Evolutionary conservation across 2,888 invertebrate species (phyloP), one percentile per base, ranked within the genome.

Genomic region (Epinotia ramella): DNA sequence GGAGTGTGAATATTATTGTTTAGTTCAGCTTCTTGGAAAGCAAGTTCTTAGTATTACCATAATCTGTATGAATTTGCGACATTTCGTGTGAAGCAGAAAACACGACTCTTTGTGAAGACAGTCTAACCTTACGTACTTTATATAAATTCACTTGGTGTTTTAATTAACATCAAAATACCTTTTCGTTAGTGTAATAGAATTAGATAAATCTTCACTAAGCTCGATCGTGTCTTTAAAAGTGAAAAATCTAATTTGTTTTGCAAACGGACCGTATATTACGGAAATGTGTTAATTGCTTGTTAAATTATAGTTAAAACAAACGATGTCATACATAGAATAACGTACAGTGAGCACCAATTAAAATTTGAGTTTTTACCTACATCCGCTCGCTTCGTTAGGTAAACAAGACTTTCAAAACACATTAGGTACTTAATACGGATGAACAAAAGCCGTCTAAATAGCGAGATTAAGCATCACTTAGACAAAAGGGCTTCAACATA

Each of bases 391-490:
- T 18, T 57, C 1, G 20, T 28, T 33, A 9, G 28, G 18, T 60
- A 33, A 53, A 53, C 49, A 46, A 20, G 7, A 13, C 46, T 28
- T 59, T 60, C 18, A 18, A 24, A 66, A 28, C 53, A 49, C 28
- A 67, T 67, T 62, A 67, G 24, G 16, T 40, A 56, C 44, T 13
- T 18, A 68, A 68, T 68, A 56, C 28, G 18, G 33, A 65, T 59
- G 33, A 57, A 69, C 68, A 63, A 57, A 63, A 63, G 69, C 46
- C 24, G 44, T 5, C 59, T 69, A 60, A 69, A 60, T 24, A 46
- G 24, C 44, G n/a, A 59, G 66, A 53, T 60, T 59, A 66, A 66
- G 59, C 65, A 20, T 46, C 24, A 65, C 65, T 28, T 68, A 44
- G 16, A 16, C 6, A 40, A 6, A 63, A 66, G 16, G 60, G 28